Evolutionary conservation across 2,888 invertebrate genomes (phyloP), one percentile per base, ranked within the genome.

Genomic region (Mesodorylaimus sp.): DNA sequence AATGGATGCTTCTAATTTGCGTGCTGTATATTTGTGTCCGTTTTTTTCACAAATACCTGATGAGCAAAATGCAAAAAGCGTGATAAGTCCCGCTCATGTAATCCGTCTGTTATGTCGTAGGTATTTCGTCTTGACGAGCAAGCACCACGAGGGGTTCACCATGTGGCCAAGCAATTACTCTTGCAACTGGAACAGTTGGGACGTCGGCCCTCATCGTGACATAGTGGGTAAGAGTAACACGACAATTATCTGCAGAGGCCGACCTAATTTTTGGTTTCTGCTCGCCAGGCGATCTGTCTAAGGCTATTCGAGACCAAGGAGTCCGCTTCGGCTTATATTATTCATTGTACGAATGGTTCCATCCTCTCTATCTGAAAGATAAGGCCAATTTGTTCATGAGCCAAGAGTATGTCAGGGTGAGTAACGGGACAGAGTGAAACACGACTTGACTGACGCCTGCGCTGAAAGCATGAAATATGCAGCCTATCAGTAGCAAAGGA

Each of bases 121-220:
- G 54, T 71, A 72, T 55, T 63, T 72, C 45, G 72, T 72, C 1
- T 59, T 72, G 39, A 70, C 70, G 1, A 67, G 66, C 45, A 72
- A 72, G 52, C 72, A 72, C 52, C 72, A 73, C 60, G 72, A 72
- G 57, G 72, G 72, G 2, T 73, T 65, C 56, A 68, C 70, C 25
- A 65, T 69, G 57, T 73, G 70, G 69, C 70, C 70, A 2, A 66
- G 68, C 19, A 63, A 62, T 24, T 64, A 65, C 32, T 67, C 70
- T 2, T 73, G 64, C 59, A 71, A 69, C 56, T 72, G 72, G 73
- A 73, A 72, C 57, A 59, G 70, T 7, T 58, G 64, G 56, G 71
- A 70, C 58, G 66, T 69, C 29, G 72, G 72, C 43, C 71, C 72
- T 13, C 66, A 70, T 28, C 57, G 68, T 50, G 71, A 72, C 58